Evolutionary conservation across 53 echinoderm and acorn worm species (phyloP).

Genomic region (Echinometra lucunter): DNA sequence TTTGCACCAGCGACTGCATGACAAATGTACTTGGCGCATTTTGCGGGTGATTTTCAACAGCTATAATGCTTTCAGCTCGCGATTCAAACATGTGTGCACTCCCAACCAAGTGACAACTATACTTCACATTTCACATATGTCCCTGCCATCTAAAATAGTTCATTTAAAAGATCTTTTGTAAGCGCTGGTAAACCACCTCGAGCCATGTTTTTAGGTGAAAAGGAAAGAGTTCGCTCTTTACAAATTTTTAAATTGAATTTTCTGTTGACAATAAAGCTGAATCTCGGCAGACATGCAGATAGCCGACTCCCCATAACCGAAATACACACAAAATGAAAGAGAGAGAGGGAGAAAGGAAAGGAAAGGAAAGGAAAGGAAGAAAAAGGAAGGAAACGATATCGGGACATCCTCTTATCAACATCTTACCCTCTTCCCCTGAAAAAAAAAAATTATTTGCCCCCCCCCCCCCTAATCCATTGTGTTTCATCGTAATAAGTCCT

Average conservation of each 20-base stretch:
- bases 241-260: constrained; percentile 44
- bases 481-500: too few species aligned
- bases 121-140: not conserved
- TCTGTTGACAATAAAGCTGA: constrained; percentile 19
- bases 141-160: not conserved
- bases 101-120: not conserved
- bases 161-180: not conserved
- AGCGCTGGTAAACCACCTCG: constrained; percentile 24
- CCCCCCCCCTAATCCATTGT: too few species aligned
- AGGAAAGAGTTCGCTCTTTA: constrained; percentile 22
- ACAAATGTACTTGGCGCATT: constrained; percentile 12
- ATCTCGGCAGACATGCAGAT: constrained; percentile 15
- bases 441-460: too few species aligned
- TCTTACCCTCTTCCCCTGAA: too few species aligned
- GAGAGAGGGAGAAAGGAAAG: too few species aligned
- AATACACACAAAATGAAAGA: too few species aligned
- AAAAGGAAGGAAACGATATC: not conserved
- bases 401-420: not conserved
- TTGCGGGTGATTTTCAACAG: constrained; percentile 15
- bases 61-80: not conserved
- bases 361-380: not conserved
- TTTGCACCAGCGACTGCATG: constrained; percentile 19
- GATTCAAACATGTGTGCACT: not conserved
- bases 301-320: not conserved
- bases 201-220: constrained; percentile 20